Evolutionary conservation across 2,888 invertebrate species (phyloP).

Genomic region (Brachypalpus laphriformis): DNA sequence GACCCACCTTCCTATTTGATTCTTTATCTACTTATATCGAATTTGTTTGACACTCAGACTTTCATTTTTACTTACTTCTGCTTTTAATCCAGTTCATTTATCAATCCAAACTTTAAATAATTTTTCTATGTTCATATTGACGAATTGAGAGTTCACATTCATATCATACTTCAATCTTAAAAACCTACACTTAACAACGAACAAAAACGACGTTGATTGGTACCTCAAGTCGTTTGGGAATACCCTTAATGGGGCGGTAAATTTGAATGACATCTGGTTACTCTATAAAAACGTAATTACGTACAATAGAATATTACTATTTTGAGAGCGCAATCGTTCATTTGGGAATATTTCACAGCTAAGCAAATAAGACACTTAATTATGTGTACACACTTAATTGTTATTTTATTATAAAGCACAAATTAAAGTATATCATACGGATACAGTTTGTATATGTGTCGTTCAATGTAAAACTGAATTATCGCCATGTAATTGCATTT

Average conservation of each 20-base stretch:
- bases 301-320: background rate
- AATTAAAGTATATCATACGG: too few species aligned
- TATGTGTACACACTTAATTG: background rate
- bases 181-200: background rate
- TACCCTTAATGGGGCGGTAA: background rate
- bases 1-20: background rate
- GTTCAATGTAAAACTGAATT: too few species aligned
- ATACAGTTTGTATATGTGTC: too few species aligned
- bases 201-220: conserved; percentile 5
- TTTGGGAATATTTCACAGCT: background rate
- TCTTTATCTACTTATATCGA: conserved; percentile 8
- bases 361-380: background rate
- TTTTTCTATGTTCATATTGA: background rate
- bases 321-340: background rate
- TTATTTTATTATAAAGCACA: background rate
- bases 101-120: background rate
- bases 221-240: background rate
- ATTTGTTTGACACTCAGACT: conserved; percentile 1
- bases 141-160: too few species aligned
- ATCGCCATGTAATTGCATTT: too few species aligned
- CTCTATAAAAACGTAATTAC: conserved; percentile 7
- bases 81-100: background rate
- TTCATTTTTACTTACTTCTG: conserved; percentile 7
- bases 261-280: conserved; percentile 3
- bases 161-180: too few species aligned